Percentiles rank a stretch among this genome's conserved stretches.
Conservation (phyloP, 2,888 invertebrate species). For the Dynastes tityus region DNA sequence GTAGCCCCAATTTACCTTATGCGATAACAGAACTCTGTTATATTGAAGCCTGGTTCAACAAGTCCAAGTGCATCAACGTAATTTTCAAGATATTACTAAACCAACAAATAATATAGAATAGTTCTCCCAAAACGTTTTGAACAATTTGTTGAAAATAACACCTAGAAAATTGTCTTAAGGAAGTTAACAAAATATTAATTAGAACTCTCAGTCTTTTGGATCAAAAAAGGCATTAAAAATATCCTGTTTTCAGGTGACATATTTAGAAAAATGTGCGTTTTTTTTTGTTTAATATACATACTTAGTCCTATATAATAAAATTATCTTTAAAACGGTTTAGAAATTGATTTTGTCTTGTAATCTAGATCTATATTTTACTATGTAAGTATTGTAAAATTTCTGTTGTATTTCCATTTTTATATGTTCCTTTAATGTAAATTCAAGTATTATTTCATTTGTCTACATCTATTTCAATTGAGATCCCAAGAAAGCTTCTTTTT, state of each 20-base stretch:
- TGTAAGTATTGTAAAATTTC: background rate
- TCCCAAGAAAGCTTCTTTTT: conserved; percentile 52
- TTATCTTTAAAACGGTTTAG: background rate
- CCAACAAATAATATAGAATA: too few relatives aligned
- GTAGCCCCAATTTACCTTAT: too few relatives aligned
- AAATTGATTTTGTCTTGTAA: too few relatives aligned
- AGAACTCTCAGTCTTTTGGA: conserved; percentile 37
- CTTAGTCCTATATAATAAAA: background rate
- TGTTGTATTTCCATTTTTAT: background rate
- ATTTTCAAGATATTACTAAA: too few relatives aligned
- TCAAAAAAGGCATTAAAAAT: conserved; percentile 45
- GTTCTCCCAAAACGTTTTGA: too few relatives aligned
- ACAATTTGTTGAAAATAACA: too few relatives aligned
- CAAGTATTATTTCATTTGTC: conserved; percentile 17
- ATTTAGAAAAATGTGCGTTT: conserved; percentile 29
- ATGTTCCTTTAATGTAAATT: background rate
- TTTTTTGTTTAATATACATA: conserved; percentile 4
- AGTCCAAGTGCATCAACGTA: too few relatives aligned
- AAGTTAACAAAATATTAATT: background rate
- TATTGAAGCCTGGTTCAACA: too few relatives aligned
- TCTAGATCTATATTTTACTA: background rate
- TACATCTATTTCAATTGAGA: conserved; percentile 48
- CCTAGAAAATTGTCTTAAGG: too few relatives aligned
- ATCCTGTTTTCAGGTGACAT: conserved; percentile 32
- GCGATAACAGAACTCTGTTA: too few relatives aligned